phyloP scores from a whole-genome alignment of 1,140 invertebrate species.

The Melitaea cinxia region DNA sequence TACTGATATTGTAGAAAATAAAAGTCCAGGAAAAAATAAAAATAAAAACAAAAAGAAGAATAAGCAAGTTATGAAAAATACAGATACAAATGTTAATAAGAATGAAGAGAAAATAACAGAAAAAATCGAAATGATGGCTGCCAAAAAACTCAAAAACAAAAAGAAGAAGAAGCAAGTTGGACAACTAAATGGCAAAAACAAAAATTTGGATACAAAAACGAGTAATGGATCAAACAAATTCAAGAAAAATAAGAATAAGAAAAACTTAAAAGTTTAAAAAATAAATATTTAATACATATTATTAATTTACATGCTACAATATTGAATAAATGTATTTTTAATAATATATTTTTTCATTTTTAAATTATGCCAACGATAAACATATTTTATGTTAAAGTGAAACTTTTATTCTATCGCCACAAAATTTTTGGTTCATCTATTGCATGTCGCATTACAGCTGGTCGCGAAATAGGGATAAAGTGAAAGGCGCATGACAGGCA shows the following conservation, averaged over 20 bases:
- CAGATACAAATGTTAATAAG: slow-evolving; percentile 35
- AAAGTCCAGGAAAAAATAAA: slow-evolving; percentile 25
- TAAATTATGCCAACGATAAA: too few species aligned
- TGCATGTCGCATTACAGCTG: too few species aligned
- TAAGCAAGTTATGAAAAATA: slow-evolving; percentile 11
- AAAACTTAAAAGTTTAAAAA: slow-evolving; percentile 22
- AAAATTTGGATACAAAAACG: slow-evolving; percentile 29
- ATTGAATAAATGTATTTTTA: slow-evolving; percentile 22
- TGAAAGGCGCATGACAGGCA: too few species aligned
- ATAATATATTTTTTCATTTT: not conserved
- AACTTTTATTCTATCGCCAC: too few species aligned
- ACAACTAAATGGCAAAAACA: slow-evolving; percentile 37
- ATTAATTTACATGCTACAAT: not conserved
- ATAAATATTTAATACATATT: not conserved
- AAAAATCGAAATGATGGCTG: slow-evolving; percentile 45
- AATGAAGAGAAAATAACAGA: slow-evolving; percentile 54
- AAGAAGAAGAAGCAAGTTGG: slow-evolving; percentile 62
- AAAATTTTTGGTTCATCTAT: too few species aligned
- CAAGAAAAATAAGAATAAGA: slow-evolving; percentile 48
- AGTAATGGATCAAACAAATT: slow-evolving; percentile 47
- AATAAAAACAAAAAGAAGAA: slow-evolving; percentile 36
- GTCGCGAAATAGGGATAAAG: too few species aligned
- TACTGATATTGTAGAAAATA: slow-evolving; percentile 6
- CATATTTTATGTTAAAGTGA: too few species aligned
- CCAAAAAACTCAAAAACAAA: slow-evolving; percentile 67